phyloP scores from a whole-genome alignment of 2,797 vertebrate species.

The Apogon talboti region DNA sequence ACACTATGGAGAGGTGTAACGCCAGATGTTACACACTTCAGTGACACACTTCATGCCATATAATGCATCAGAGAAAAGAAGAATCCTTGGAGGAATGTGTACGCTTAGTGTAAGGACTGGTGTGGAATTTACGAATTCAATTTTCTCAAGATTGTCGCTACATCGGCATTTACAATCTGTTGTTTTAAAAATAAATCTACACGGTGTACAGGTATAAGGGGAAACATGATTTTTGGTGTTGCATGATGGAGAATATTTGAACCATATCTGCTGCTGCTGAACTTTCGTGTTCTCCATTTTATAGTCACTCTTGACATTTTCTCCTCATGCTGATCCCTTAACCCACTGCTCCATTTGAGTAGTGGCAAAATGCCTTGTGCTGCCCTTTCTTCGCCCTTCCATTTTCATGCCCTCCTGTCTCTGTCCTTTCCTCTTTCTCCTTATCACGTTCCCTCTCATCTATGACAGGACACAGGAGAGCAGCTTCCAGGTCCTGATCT shows the following conservation, averaged over 20 bases:
- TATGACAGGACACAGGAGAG: constrained; percentile 71
- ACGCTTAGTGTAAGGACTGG: background rate
- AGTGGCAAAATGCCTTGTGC: constrained; percentile 46
- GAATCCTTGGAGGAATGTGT: background rate
- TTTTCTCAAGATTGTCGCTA: constrained; percentile 14
- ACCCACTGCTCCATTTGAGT: constrained; percentile 47
- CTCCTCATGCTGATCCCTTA: constrained; percentile 37
- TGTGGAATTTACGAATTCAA: background rate
- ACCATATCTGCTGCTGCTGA: constrained; percentile 15
- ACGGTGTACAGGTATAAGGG: background rate
- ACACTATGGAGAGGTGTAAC: constrained; percentile 34
- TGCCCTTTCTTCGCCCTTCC: constrained; percentile 58
- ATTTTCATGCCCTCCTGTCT: constrained; percentile 47
- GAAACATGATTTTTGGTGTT: constrained; percentile 19
- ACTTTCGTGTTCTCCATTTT: constrained; percentile 34
- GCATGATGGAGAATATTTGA: constrained; percentile 33
- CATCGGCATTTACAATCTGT: constrained; percentile 29
- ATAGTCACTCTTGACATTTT: constrained; percentile 55
- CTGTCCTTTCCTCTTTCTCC: constrained; percentile 58
- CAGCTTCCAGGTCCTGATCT: constrained; percentile 75
- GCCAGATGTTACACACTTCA: constrained; percentile 44
- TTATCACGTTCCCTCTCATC: constrained; percentile 69
- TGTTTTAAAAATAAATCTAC: constrained; percentile 24
- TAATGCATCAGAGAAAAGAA: constrained; percentile 6
- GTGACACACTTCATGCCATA: constrained; percentile 1